These are phyloP conservation scores for Platycnemis pennipes DNA, from an alignment of 2,888 invertebrate species.

Conservation along the genomic window DNA sequence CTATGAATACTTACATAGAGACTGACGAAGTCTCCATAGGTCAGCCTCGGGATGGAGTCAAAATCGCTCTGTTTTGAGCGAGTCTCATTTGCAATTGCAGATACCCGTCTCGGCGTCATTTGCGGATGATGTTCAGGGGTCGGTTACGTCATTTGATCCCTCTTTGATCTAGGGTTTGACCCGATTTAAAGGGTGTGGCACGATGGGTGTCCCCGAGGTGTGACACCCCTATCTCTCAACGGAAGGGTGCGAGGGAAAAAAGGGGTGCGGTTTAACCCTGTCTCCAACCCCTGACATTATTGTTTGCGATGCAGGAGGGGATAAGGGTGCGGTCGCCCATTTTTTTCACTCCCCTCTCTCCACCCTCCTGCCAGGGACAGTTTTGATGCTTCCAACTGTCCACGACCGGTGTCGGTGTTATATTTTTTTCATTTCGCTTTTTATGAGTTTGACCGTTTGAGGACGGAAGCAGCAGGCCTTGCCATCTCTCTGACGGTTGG, in stretches of 20 bases:
- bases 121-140: background rate
- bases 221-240: background rate
- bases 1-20: too few species aligned
- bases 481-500: background rate
- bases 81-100: background rate
- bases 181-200: constrained; percentile 1
- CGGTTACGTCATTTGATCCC: background rate
- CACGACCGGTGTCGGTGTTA: background rate
- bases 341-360: background rate
- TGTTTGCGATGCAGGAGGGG: background rate
- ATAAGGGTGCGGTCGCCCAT: constrained; percentile 9
- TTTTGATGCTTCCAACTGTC: background rate
- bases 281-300: background rate
- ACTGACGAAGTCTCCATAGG: too few species aligned
- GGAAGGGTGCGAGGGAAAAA: background rate
- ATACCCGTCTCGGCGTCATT: background rate
- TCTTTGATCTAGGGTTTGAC: background rate
- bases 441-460: background rate
- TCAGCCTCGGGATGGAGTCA: too few species aligned
- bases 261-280: background rate
- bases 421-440: background rate
- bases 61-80: too few species aligned
- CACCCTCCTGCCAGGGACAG: background rate
- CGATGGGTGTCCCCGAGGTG: background rate
- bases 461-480: background rate